Evolutionary conservation across 2,797 vertebrate species (phyloP).

Genomic region (Hippopotamyrus pictus): DNA sequence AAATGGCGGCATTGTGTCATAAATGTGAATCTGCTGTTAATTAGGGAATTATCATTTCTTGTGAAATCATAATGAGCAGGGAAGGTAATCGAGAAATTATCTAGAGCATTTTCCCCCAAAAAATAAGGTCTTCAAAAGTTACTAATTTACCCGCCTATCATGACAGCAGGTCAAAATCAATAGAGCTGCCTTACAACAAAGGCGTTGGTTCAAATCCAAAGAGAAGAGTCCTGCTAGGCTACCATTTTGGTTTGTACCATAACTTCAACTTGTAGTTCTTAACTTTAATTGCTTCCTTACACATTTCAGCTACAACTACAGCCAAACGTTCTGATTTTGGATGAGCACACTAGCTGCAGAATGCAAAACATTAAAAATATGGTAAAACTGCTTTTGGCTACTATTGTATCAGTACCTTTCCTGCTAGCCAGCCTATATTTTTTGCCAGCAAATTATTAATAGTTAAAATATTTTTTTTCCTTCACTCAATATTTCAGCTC

Average conservation of each 20-base stretch:
- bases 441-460: slow-evolving; percentile 2
- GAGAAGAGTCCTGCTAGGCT: not conserved
- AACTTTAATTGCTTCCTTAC: not conserved
- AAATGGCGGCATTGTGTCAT: slow-evolving; percentile 23
- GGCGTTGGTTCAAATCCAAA: not conserved
- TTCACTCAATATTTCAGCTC: not conserved
- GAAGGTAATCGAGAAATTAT: not conserved
- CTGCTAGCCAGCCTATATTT: not conserved
- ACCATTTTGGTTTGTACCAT: not conserved
- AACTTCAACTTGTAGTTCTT: not conserved
- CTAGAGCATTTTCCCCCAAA: not conserved
- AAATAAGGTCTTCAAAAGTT: not conserved
- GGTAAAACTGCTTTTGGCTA: not conserved
- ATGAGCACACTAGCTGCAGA: not conserved
- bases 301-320: not conserved
- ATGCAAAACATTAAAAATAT: not conserved
- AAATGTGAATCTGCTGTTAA: slow-evolving; percentile 21
- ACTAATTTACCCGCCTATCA: not conserved
- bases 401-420: not conserved
- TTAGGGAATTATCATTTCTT: slow-evolving; percentile 19
- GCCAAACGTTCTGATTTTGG: not conserved
- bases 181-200: not conserved
- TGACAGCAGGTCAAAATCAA: not conserved
- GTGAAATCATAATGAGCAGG: not conserved
- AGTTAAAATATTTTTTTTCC: not conserved